Conservation (phyloP, 2,888 invertebrate genomes). For the Drosophila austrosaltans region DNA sequence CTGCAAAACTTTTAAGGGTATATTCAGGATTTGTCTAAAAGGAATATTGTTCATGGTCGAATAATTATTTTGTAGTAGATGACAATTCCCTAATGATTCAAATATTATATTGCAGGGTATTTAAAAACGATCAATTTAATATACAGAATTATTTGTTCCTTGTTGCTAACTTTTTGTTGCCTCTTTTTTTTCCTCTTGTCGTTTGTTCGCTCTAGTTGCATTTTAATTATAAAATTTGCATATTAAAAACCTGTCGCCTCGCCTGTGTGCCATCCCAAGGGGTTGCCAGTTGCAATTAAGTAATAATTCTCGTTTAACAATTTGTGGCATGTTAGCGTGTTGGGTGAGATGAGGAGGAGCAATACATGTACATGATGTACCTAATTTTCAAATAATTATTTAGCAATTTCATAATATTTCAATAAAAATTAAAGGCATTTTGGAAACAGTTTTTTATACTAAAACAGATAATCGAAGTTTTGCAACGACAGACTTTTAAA, state of each 20-base stretch:
- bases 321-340: too few species aligned
- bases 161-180: conserved; percentile 3
- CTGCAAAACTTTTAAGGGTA: too few species aligned
- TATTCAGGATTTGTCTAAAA: too few species aligned
- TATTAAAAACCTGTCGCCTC: conserved; percentile 24
- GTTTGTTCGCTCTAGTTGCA: conserved; percentile 25
- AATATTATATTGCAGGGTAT: not conserved
- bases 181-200: not conserved
- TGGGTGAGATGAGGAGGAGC: not conserved
- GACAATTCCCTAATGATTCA: not conserved
- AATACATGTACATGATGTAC: not conserved
- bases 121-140: not conserved
- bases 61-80: too few species aligned
- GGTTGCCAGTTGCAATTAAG: conserved; percentile 38
- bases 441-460: too few species aligned
- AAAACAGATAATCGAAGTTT: too few species aligned
- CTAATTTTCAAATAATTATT: not conserved
- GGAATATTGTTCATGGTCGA: too few species aligned
- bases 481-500: too few species aligned
- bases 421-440: not conserved
- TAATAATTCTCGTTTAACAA: conserved; percentile 19
- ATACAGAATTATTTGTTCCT: not conserved
- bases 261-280: not conserved
- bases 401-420: not conserved
- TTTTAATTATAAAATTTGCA: conserved; percentile 48